A percentile compares a stretch with the other conserved stretches of the same genome.
phyloP scores from a whole-genome alignment of 2,797 vertebrate species.

The Pangasius mekongensis region DNA sequence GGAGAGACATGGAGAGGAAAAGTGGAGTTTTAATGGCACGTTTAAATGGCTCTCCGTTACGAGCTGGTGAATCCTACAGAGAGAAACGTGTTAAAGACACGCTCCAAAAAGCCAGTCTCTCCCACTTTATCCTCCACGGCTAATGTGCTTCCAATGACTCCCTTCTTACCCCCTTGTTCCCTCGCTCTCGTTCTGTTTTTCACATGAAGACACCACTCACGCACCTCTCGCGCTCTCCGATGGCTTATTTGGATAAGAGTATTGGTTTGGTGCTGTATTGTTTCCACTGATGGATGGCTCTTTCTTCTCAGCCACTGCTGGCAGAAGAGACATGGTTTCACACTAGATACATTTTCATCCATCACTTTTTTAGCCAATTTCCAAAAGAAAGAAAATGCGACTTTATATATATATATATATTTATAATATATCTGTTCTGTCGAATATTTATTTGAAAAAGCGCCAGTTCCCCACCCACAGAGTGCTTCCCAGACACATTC shows the following conservation, averaged over 20 bases:
- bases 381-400: not conserved
- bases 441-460: not conserved
- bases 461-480: not conserved
- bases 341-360: conserved; percentile 9
- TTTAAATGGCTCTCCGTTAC: conserved; percentile 23
- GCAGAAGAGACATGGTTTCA: conserved; percentile 16
- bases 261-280: conserved; percentile 19
- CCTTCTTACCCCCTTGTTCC: not conserved
- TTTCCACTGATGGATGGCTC: conserved; percentile 44
- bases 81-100: conserved; percentile 39
- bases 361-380: not conserved
- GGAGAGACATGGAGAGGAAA: not conserved
- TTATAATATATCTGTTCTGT: not conserved
- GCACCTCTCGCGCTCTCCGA: not conserved
- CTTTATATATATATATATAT: not conserved
- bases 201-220: not conserved
- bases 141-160: conserved; percentile 52
- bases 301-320: conserved; percentile 32
- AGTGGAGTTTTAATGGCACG: conserved; percentile 39
- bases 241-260: conserved; percentile 62
- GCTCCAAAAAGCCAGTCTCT: conserved; percentile 37
- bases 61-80: conserved; percentile 25
- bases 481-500: not conserved
- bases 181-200: conserved; percentile 43
- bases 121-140: conserved; percentile 45